Evolutionary conservation across 2,888 invertebrate genomes (phyloP), one percentile per base, ranked within the genome.

Genomic region (Tinea trinotella): DNA sequence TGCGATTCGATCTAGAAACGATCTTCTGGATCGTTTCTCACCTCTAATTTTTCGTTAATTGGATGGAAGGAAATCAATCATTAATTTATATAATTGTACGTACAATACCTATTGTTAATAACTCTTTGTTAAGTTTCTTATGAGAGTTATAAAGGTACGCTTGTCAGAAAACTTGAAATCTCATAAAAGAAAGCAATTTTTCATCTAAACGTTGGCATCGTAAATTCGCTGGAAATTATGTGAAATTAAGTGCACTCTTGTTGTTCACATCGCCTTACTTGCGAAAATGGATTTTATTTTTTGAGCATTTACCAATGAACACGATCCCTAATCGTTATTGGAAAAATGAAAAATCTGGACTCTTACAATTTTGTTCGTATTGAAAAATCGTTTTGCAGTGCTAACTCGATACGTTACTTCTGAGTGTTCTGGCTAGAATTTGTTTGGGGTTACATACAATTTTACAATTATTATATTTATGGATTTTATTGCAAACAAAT

Each of bases 171-270:
- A 18, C 62, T 62, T 64, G 62, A 71, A 68, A 70, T 67, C 67
- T 68, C 65, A 68, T 74, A 74, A 75, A 71, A 71, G 66, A 68
- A 69, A 71, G 70, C 69, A 70, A 73, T 76, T 73, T 74, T 70
- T 71, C 72, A 71, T 66, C 72, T 67, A 71, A 68, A 65, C 65
- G 62, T 64, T 67, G 59, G 61, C 63, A 62, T 66, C 72, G 70
- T 76, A 75, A 77, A 75, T 74, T 68, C 68, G 61, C 59, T 62
- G 62, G 64, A 65, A 71, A 66, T 74, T 72, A 65, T 64, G 68
- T 61, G 64, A 69, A 71, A 74, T 76, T 76, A 76, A 76, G 70
- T 70, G 71, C 68, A 68, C 68, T 70, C 68, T 70, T 71, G 70
- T 66, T 71, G 66, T 68, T 69, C 63, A 59, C 61, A 60, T 64